Evolutionary conservation across 2,888 invertebrate species (phyloP).

Genomic region (Andrena praecox): DNA sequence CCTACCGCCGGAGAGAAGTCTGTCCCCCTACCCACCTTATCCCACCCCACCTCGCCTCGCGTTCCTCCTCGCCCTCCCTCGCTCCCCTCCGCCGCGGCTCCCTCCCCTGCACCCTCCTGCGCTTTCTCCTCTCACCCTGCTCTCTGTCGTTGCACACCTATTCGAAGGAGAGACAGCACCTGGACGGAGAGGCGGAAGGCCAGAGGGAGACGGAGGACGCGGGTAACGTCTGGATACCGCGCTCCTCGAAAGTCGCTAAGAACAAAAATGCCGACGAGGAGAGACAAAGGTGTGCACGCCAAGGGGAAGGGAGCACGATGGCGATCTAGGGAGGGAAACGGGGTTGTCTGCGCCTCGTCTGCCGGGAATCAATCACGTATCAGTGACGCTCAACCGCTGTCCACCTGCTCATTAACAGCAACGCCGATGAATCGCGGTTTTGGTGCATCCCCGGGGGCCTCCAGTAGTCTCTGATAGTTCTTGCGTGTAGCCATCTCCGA

Average conservation of each 20-base stretch:
- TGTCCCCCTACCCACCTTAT: slow-evolving; percentile 60
- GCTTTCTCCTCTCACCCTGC: slow-evolving; percentile 44
- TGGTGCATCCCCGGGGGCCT: background rate
- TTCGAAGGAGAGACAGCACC: slow-evolving; percentile 45
- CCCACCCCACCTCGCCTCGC: slow-evolving; percentile 58
- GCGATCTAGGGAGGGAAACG: slow-evolving; percentile 70
- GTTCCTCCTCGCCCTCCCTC: slow-evolving; percentile 61
- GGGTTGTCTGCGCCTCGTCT: slow-evolving; percentile 83
- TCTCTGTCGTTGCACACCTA: slow-evolving; percentile 50
- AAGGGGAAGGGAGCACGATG: slow-evolving; percentile 49
- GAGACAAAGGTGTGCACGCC: slow-evolving; percentile 62
- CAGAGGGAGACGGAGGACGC: slow-evolving; percentile 24
- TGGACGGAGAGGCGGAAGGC: slow-evolving; percentile 82
- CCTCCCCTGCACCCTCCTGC: slow-evolving; percentile 49
- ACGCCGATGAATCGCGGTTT: background rate
- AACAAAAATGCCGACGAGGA: slow-evolving; percentile 65
- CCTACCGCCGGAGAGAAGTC: slow-evolving; percentile 68
- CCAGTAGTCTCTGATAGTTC: too few relatives aligned
- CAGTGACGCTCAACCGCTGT: slow-evolving; percentile 77
- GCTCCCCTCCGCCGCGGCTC: slow-evolving; percentile 46
- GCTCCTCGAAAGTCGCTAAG: slow-evolving; percentile 66
- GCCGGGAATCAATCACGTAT: slow-evolving; percentile 81
- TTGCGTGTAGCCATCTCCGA: too few relatives aligned
- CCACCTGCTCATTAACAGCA: slow-evolving; percentile 19
- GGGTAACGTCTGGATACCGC: slow-evolving; percentile 72